Evolutionary conservation across 2,113 vertebrate species (phyloP), one percentile per base, ranked within the genome.

Genomic region (Rhinopomastus cyanomelas): DNA sequence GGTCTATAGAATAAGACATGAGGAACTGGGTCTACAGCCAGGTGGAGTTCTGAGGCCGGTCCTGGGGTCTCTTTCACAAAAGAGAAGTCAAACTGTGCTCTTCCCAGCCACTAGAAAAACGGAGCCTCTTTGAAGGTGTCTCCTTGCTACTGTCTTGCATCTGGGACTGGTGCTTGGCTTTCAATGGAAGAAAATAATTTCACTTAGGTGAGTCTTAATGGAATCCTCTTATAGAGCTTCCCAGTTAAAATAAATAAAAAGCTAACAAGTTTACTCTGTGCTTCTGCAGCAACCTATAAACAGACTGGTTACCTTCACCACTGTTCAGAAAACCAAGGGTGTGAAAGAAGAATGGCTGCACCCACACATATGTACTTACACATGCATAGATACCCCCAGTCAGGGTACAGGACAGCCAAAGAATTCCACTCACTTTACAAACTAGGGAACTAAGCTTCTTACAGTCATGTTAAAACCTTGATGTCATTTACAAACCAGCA

Each of bases 261-360:
- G 92, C 95, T 88, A 96, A n/a, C 95, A 88, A 92, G 95, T 93
- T 94, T 94, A 95, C 81, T 88, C 93, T 65, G 75, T 71, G 87
- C 83, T 74, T 85, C 84, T 87, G 91, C 86, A 80, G 94, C 65
- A 55, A 73, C 1, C 56, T 90, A 73, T 83, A 73, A 87, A 89
- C 42, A 61, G 78, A 92, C 49, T 81, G 89, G 86, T 84, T 69
- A 93, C 61, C 90, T 91, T 83, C 56, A 48, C 27, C n/a, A 82
- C 12, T 92, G 86, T 76, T 90, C 79, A 59, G 79, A 89, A 80
- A 37, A 81, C 18, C 52, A 69, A 34, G 71, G 7, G 10, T 55
- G 85, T 3, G 4, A 64, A 68, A 81, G 73, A 81, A 80, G 32
- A 67, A n/a, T 39, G 25, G 27, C 4, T 86, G 74, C 55, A 81